phyloP scores from a whole-genome alignment of 2,888 invertebrate species.

The Ariolimax columbianus region DNA sequence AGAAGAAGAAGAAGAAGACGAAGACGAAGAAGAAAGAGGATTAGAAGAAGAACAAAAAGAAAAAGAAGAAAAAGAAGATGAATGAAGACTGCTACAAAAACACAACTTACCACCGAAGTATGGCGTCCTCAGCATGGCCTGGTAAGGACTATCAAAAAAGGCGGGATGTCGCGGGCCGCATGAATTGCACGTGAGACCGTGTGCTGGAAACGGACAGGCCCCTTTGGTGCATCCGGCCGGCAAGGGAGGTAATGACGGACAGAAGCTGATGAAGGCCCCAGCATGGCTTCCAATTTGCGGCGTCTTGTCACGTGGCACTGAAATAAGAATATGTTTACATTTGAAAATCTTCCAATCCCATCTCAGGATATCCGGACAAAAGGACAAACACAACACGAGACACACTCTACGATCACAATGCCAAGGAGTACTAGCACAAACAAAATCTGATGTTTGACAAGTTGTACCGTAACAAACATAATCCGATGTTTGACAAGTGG shows the following conservation, averaged over 20 bases:
- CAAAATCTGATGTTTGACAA: too few species aligned
- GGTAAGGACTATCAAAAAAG: conserved; percentile 69
- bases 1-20: too few species aligned
- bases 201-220: conserved; percentile 57
- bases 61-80: background rate
- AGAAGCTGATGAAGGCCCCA: conserved; percentile 55
- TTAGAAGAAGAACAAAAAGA: background rate
- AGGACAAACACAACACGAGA: too few species aligned
- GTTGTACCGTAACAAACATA: too few species aligned
- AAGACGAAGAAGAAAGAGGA: too few species aligned
- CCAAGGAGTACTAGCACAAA: too few species aligned
- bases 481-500: too few species aligned
- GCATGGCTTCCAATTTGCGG: conserved; percentile 45
- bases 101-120: conserved; percentile 69
- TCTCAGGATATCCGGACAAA: too few species aligned
- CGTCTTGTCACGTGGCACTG: conserved; percentile 38
- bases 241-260: conserved; percentile 54
- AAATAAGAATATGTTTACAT: too few species aligned
- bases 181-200: conserved; percentile 63
- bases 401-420: too few species aligned
- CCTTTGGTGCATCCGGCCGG: conserved; percentile 55
- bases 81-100: background rate
- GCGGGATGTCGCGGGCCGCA: conserved; percentile 67
- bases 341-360: too few species aligned
- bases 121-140: conserved; percentile 69